Conservation (phyloP, 2,113 vertebrate genomes). For the Rhinopithecus roxellana region DNA sequence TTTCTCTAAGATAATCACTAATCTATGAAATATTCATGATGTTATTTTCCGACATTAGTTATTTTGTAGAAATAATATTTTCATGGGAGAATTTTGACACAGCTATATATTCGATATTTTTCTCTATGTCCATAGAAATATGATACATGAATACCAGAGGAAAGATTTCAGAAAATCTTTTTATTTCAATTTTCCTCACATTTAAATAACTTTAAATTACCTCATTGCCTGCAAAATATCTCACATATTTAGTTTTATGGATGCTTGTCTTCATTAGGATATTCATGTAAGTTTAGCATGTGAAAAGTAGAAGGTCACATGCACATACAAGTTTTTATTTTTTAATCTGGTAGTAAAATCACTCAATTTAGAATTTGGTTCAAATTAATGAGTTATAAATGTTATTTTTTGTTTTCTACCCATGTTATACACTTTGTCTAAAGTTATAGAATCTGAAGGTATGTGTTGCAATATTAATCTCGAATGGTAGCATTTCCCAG, state of each 20-base stretch:
- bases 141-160: not conserved
- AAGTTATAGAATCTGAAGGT: not conserved
- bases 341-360: conserved; percentile 4
- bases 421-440: not conserved
- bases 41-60: not conserved
- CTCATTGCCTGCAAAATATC: not conserved
- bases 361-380: not conserved
- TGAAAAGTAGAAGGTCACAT: not conserved
- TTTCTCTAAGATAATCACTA: not conserved
- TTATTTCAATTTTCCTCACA: not conserved
- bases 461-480: not conserved
- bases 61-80: conserved; percentile 19
- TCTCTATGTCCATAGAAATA: not conserved
- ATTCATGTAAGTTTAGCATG: not conserved
- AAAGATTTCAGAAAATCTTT: not conserved
- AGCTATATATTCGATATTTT: not conserved
- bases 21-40: not conserved
- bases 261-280: not conserved
- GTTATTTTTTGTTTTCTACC: not conserved
- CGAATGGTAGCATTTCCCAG: not conserved
- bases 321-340: not conserved
- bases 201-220: not conserved
- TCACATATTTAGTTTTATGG: conserved; percentile 32
- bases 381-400: not conserved
- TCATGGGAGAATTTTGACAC: not conserved